phyloP scores from a whole-genome alignment of 2,888 invertebrate genomes.

The Pseudococcus longispinus region DNA sequence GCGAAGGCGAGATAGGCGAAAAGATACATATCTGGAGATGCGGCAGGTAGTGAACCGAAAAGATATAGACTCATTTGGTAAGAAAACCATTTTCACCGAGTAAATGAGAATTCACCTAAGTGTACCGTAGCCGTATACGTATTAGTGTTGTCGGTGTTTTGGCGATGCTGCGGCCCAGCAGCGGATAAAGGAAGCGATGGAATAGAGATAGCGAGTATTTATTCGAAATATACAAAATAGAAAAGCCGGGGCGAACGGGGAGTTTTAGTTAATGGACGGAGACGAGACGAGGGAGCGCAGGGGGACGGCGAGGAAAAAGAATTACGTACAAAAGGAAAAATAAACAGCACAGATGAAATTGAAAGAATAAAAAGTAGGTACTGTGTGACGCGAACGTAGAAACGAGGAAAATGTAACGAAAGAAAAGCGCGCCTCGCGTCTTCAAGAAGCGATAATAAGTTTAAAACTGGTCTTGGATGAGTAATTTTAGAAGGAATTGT shows the following conservation, averaged over 20 bases:
- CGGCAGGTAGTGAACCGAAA: background rate
- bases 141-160: background rate
- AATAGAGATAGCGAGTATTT: background rate
- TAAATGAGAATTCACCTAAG: background rate
- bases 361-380: constrained; percentile 27
- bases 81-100: background rate
- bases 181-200: background rate
- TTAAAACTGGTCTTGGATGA: constrained; percentile 32
- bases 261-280: background rate
- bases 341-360: constrained; percentile 3
- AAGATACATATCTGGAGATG: background rate
- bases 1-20: background rate
- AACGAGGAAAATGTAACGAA: constrained; percentile 18
- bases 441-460: constrained; percentile 26
- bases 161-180: background rate
- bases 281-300: too few species aligned
- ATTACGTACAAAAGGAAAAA: constrained; percentile 3
- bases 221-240: background rate
- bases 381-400: background rate
- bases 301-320: background rate
- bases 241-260: background rate
- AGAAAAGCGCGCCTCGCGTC: background rate
- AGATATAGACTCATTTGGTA: background rate
- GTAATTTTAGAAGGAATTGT: constrained; percentile 38
- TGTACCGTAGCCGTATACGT: background rate